Base-by-base conservation (phyloP, 2,797 vertebrate genomes). In the Pogonophryne albipinna region DNA sequence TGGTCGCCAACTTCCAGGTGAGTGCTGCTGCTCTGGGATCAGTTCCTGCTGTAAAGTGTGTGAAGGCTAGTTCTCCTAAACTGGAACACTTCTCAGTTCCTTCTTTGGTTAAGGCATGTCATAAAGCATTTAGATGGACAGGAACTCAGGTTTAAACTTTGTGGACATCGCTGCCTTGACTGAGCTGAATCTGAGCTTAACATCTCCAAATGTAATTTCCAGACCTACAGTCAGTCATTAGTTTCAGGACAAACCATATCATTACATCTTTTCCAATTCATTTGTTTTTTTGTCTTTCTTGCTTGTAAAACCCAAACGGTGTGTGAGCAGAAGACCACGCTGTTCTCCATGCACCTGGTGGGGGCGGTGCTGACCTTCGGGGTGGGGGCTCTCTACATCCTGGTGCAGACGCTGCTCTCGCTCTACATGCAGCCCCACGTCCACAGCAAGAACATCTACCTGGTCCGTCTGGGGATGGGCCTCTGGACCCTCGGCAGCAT, bases 1-100 rank as follows among this genome's bases (percentile, higher is more conserved):
- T 98, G 50, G 96, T 97, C 62, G 97, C 97, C 6, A 99, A 98
- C 91, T 99, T 99, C 88, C 97, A 98, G 96, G 97, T 98, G 85
- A 87, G 85, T 0, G 10, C 52, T 2, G 57, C 74, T 4, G 60
- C 7, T 69, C 31, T 31, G 10, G 38, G 41, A 56, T 76, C 47
- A 9, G 65, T 14, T 31, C 63, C 19, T 47, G 19, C 14, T 38
- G 57, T n/a, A n/a, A n/a, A n/a, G n/a, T 2, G 57, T 74, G 52
- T 31, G 47, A 1, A 16, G 10, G 34, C 34, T 38, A 9, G 34
- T 38, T 38, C 34, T 38, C 34, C 8, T n/a, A n/a, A n/a, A n/a
- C n/a, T 7, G 34, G 34, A 38, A 38, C 9, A 38, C 34, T 4
- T 38, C 34, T 2, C 34, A 38, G 34, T 38, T 38, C 34, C 8